These are phyloP conservation scores for Drosophila greeni DNA, from an alignment of 2,888 invertebrate genomes.

Conservation along the genomic window DNA sequence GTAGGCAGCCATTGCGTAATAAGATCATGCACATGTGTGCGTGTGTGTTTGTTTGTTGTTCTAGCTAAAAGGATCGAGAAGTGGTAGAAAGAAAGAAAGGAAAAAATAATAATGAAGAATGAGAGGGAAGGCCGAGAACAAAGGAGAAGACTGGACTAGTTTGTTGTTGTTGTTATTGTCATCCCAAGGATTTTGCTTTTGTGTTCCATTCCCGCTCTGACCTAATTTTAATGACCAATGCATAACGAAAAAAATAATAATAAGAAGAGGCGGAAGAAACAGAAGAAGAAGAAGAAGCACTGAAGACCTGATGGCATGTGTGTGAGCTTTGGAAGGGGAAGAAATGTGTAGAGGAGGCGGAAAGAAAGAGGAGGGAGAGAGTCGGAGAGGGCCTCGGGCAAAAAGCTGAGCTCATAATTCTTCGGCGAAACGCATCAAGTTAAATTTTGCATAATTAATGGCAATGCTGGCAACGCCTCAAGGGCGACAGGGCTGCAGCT, in stretches of 20 bases:
- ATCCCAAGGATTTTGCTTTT: conserved; percentile 40
- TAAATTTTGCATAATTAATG: conserved; percentile 72
- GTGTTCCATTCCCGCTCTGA: conserved; percentile 48
- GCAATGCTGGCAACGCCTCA: conserved; percentile 40
- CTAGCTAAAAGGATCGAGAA: conserved; percentile 63
- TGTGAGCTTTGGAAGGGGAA: background rate
- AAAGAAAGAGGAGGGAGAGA: conserved; percentile 5
- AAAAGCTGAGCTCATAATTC: conserved; percentile 52
- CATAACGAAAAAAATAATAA: conserved; percentile 29
- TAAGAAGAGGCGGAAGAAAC: conserved; percentile 13
- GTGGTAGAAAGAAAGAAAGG: conserved; percentile 5
- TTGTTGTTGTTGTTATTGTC: conserved; percentile 36
- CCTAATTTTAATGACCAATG: conserved; percentile 69
- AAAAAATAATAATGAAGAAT: conserved; percentile 35
- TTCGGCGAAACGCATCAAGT: conserved; percentile 68
- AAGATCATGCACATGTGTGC: conserved; percentile 38
- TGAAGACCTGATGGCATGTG: conserved; percentile 12
- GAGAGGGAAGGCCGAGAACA: conserved; percentile 20
- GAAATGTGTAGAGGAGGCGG: conserved; percentile 17
- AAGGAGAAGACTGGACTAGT: conserved; percentile 57
- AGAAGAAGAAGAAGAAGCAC: conserved; percentile 21
- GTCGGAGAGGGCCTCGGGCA: conserved; percentile 27
- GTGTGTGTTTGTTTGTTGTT: conserved; percentile 47
- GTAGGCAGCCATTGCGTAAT: conserved; percentile 72
- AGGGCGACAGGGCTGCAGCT: conserved; percentile 22